Evolutionary conservation across 2,797 vertebrate genomes (phyloP).

Genomic region (Gymnodraco acuticeps): DNA sequence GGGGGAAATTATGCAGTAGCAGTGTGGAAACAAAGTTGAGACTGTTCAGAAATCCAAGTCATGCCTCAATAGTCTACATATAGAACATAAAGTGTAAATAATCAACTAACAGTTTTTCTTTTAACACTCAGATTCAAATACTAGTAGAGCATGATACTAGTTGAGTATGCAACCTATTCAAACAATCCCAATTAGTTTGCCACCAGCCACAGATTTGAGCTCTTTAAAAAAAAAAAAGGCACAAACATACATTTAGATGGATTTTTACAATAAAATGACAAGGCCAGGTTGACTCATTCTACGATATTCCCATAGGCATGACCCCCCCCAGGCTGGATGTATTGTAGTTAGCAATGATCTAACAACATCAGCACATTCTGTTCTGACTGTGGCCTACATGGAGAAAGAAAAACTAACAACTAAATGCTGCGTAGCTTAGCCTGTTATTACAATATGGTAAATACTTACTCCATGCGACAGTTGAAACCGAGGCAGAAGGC

Average conservation of each 20-base stretch:
- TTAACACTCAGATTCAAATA: conserved; percentile 17
- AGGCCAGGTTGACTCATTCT: conserved; percentile 52
- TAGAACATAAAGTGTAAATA: conserved; percentile 24
- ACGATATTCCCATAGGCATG: conserved; percentile 31
- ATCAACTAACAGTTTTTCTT: conserved; percentile 22
- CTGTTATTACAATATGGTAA: not conserved
- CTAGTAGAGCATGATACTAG: conserved; percentile 15
- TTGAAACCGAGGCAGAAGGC: conserved; percentile 84
- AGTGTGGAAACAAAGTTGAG: conserved; percentile 73
- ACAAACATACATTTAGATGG: not conserved
- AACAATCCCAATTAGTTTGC: not conserved
- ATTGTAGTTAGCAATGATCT: conserved; percentile 46
- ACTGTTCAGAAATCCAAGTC: conserved; percentile 69
- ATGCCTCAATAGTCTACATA: conserved; percentile 50
- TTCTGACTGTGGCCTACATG: conserved; percentile 22
- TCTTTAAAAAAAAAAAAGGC: not conserved
- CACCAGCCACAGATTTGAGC: conserved; percentile 13
- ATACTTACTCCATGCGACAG: conserved; percentile 90
- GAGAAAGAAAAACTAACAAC: not conserved
- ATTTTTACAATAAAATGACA: conserved; percentile 23
- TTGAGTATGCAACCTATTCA: not conserved
- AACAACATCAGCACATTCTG: conserved; percentile 67
- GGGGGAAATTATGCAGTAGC: conserved; percentile 65
- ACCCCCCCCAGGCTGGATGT: conserved; percentile 24
- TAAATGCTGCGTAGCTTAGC: not conserved